These are phyloP conservation scores for Napeogenes sylphis DNA, from an alignment of 2,888 invertebrate species.

Conservation along the genomic window DNA sequence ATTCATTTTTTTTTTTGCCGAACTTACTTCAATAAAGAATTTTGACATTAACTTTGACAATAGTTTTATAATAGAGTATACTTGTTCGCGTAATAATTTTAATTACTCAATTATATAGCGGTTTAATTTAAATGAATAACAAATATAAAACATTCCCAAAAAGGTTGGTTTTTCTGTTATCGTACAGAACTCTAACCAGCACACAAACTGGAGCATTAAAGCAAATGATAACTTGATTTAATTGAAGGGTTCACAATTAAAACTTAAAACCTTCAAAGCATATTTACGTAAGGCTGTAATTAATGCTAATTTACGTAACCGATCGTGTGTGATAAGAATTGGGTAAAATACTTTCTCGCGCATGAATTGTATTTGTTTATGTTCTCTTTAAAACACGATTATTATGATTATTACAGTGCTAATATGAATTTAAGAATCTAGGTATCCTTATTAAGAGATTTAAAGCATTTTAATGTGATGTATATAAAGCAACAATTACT, in stretches of 20 bases:
- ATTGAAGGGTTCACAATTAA: conserved; percentile 32
- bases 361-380: conserved; percentile 2
- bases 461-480: too few species aligned
- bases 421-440: too few species aligned
- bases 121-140: too few species aligned
- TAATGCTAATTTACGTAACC: conserved; percentile 66
- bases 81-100: too few species aligned
- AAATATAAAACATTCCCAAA: too few species aligned
- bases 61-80: too few species aligned
- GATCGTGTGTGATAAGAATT: conserved; percentile 52
- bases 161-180: not conserved
- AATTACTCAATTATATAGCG: too few species aligned
- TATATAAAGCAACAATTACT: too few species aligned
- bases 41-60: too few species aligned
- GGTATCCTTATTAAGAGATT: too few species aligned
- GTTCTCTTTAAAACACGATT: conserved; percentile 2
- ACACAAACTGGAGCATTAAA: conserved; percentile 37
- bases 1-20: too few species aligned
- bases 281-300: conserved; percentile 55
- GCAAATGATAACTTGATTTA: conserved; percentile 46
- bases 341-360: conserved; percentile 19
- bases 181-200: conserved; percentile 12
- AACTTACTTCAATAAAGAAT: too few species aligned
- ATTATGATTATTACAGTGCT: not conserved
- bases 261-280: conserved; percentile 46